A percentile compares a stretch with the other conserved stretches of the same genome.
phyloP scores from a whole-genome alignment of 2,888 invertebrate species.

The Drosophila prolongata region DNA sequence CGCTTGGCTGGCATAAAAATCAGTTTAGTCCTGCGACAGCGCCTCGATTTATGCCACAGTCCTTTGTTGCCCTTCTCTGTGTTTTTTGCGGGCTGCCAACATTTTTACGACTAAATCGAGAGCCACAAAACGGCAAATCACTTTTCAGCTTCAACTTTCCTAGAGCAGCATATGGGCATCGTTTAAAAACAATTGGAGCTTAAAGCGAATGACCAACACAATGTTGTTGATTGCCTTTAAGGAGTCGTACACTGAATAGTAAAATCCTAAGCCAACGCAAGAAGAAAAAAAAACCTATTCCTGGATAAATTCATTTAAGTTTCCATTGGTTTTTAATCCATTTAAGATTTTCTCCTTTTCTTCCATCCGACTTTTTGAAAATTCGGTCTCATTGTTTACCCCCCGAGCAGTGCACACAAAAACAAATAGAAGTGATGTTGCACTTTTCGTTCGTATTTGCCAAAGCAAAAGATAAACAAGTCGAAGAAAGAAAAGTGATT shows the following conservation, averaged over 20 bases:
- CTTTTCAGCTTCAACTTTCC: conserved; percentile 58
- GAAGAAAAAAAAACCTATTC: background rate
- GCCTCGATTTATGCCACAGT: conserved; percentile 65
- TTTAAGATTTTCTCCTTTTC: conserved; percentile 16
- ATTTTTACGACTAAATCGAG: conserved; percentile 69
- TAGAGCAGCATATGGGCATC: conserved; percentile 24
- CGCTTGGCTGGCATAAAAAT: conserved; percentile 59
- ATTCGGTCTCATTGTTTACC: conserved; percentile 66
- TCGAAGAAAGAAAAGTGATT: conserved; percentile 51
- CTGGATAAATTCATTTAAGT: conserved; percentile 36
- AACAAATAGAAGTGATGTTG: conserved; percentile 72
- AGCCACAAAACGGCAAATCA: conserved; percentile 68
- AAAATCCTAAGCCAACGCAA: conserved; percentile 2
- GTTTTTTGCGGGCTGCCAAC: conserved; percentile 52
- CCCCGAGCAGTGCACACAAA: conserved; percentile 32
- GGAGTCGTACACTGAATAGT: conserved; percentile 30
- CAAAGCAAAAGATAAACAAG: conserved; percentile 46
- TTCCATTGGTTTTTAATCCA: conserved; percentile 48
- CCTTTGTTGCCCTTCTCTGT: conserved; percentile 24
- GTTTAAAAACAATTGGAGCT: conserved; percentile 42
- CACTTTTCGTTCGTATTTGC: conserved; percentile 65
- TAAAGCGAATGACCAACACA: conserved; percentile 20
- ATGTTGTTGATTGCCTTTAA: conserved; percentile 39
- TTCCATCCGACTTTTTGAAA: conserved; percentile 36
- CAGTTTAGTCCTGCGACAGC: conserved; percentile 67